Base-by-base conservation (phyloP, 2,888 invertebrate genomes). In the Uropetala carovei region DNA sequence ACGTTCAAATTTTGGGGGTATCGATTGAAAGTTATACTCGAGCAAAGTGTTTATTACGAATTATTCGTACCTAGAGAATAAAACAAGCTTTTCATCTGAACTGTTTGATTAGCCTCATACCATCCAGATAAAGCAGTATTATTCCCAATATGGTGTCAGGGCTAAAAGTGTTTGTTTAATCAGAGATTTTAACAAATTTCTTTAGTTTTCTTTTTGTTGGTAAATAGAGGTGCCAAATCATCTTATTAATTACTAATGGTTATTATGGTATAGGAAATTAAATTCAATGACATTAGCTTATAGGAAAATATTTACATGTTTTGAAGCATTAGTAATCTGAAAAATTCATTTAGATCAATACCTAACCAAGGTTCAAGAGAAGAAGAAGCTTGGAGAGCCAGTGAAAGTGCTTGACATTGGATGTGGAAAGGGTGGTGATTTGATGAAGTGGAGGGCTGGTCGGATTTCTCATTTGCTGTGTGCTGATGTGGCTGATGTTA, bases 391-490 rank as follows among this genome's bases (percentile, higher is more conserved):
- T 93, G 97, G 97, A n/a, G 96, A 96, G 92, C 96, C 96, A 0
- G 94, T 98, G 59, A 96, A 96, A 92, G 98, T 99, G 0, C 95
- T 99, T 92, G 99, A 99, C 95, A 97, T 99, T 96, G 99, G 99
- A 94, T 99, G 99, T 95, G 99, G 99, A 0, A 99, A 99, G 96
- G 99, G 99, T 30, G 99, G 99, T 2, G 99, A 99, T 95, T 96
- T 99, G 64, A 96, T 98, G n/a, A 99, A 99, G 95, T 99, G 99
- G 98, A 97, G 97, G 93, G 98, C 98, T 94, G 97, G 96, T 92
- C 95, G 96, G 93, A 98, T 99, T 91, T 96, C 97, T 1, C 97
- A 98, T 95, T 96, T 99, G 27, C 97, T 99, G 92, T 98, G 98
- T 95, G 97, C 98, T 86, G 99, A 99, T 95, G 99, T 99, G 94